A percentile compares a stretch with the other conserved stretches of the same genome.
These are phyloP conservation scores for Nesogale talazaci DNA, from an alignment of 2,113 vertebrate genomes.

Conservation along the genomic window DNA sequence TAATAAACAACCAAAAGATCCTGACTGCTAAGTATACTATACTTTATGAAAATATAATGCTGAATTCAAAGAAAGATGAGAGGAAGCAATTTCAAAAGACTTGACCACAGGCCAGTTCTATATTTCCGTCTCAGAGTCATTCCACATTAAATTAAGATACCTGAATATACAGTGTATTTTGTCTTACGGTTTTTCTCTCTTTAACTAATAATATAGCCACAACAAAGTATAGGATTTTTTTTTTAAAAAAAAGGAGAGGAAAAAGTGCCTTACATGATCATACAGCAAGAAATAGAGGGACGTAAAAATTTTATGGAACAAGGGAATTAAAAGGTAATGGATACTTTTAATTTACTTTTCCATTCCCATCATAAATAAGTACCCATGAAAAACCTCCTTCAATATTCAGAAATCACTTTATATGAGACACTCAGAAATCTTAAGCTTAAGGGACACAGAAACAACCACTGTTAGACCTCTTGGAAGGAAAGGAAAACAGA, in stretches of 20 bases:
- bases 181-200: background rate
- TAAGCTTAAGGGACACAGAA: slow-evolving; percentile 13
- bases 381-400: slow-evolving; percentile 21
- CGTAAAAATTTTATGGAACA: too few species aligned
- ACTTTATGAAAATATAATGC: slow-evolving; percentile 34
- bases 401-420: slow-evolving; percentile 36
- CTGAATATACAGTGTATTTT: slow-evolving; percentile 36
- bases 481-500: background rate
- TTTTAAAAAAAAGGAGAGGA: too few species aligned
- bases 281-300: background rate
- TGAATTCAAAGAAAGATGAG: slow-evolving; percentile 27
- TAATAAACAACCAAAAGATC: slow-evolving; percentile 29
- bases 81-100: slow-evolving; percentile 56
- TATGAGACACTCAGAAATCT: slow-evolving; percentile 13
- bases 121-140: slow-evolving; percentile 28
- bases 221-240: slow-evolving; percentile 1
- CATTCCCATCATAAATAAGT: background rate
- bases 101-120: background rate
- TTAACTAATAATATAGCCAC: background rate
- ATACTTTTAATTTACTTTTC: too few species aligned
- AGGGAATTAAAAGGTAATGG: too few species aligned
- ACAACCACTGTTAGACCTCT: background rate
- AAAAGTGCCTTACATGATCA: background rate
- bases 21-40: slow-evolving; percentile 25
- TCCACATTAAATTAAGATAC: slow-evolving; percentile 25